Percentiles rank a stretch among this genome's conserved stretches.
Conservation (phyloP, 2,113 vertebrate species). For the Martes martes region DNA sequence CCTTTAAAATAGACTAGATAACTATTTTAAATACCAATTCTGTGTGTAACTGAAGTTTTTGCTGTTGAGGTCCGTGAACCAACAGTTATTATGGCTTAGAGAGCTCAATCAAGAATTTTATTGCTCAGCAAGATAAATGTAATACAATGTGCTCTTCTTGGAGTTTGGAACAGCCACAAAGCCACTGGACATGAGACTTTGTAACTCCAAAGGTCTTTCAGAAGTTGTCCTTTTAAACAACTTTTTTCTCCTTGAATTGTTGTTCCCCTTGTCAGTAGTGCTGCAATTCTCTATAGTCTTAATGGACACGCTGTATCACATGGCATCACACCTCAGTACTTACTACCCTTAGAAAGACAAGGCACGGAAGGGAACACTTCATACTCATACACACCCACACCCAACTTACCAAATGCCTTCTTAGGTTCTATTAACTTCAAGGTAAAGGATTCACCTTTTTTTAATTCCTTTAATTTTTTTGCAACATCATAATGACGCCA, state of each 20-base stretch:
- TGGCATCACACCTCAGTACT: not conserved
- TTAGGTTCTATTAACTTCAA: conserved; percentile 92
- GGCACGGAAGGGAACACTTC: not conserved
- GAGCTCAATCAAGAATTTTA: not conserved
- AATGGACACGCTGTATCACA: not conserved
- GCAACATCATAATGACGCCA: conserved; percentile 94
- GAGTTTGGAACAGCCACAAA: not conserved
- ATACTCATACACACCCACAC: not conserved
- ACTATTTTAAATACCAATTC: conserved; percentile 16
- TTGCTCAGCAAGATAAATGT: not conserved
- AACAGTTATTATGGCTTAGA: not conserved
- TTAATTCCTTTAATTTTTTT: conserved; percentile 93
- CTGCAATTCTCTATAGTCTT: not conserved
- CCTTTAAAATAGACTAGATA: conserved; percentile 37
- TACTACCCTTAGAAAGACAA: not conserved
- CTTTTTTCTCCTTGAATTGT: not conserved
- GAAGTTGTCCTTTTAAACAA: not conserved
- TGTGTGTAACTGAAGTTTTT: not conserved
- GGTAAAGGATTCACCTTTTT: conserved; percentile 88
- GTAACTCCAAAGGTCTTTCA: not conserved
- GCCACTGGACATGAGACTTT: not conserved
- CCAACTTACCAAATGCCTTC: conserved; percentile 96
- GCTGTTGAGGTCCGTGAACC: not conserved
- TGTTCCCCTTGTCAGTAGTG: not conserved
- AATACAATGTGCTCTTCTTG: not conserved